Percentiles rank a stretch among this genome's conserved stretches.
phyloP scores from a whole-genome alignment of 1,140 invertebrate species.

The Apolygus lucorum region DNA sequence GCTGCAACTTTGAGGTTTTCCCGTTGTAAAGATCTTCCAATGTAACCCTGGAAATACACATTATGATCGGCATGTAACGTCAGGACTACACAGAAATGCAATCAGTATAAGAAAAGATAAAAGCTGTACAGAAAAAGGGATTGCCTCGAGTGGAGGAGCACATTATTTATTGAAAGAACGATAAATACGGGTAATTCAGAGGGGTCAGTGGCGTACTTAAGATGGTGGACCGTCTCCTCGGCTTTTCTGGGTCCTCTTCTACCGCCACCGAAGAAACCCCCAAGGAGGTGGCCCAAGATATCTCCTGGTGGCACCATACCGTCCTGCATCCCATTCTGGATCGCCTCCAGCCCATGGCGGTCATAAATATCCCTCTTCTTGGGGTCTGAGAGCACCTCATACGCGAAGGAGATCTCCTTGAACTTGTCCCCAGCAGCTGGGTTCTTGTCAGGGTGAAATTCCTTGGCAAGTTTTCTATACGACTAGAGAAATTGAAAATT shows the following conservation, averaged over 20 bases:
- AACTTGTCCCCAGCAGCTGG: slow-evolving; percentile 63
- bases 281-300: slow-evolving; percentile 55
- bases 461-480: slow-evolving; percentile 75
- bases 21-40: slow-evolving; percentile 90
- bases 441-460: slow-evolving; percentile 84
- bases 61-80: too few species aligned
- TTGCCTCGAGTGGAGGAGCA: too few species aligned
- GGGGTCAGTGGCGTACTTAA: too few species aligned
- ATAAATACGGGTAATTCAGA: too few species aligned
- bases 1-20: slow-evolving; percentile 67
- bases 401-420: slow-evolving; percentile 81
- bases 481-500: slow-evolving; percentile 47
- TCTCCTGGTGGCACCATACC: slow-evolving; percentile 47
- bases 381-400: slow-evolving; percentile 68
- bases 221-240: slow-evolving; percentile 46
- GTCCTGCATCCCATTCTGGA: slow-evolving; percentile 56
- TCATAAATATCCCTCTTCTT: slow-evolving; percentile 64
- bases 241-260: slow-evolving; percentile 36
- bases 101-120: background rate
- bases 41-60: slow-evolving; percentile 63
- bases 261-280: slow-evolving; percentile 48
- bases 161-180: too few species aligned
- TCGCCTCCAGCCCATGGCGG: slow-evolving; percentile 64
- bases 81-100: slow-evolving; percentile 27
- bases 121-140: background rate